Conservation (phyloP, 2,797 vertebrate genomes). For the Darevskia nairensis region DNA sequence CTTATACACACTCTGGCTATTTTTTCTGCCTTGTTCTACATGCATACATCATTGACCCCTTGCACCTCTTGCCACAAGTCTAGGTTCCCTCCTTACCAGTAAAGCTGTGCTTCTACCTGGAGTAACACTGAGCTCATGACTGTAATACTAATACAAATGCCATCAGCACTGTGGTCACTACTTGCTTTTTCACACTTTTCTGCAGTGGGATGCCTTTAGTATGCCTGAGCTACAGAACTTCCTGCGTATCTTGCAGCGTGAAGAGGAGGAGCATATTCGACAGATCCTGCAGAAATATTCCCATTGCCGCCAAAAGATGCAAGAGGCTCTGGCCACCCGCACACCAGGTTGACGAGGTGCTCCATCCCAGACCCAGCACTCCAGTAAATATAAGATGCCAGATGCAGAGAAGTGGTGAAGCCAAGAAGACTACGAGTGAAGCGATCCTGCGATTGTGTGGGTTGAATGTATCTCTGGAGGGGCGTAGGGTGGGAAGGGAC, state of each 20-base stretch:
- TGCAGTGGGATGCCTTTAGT: conserved; percentile 94
- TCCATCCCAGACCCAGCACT: not conserved
- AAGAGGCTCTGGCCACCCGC: conserved; percentile 83
- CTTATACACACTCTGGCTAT: not conserved
- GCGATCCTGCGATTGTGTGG: conserved; percentile 26
- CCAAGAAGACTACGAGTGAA: conserved; percentile 12
- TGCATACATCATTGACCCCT: not conserved
- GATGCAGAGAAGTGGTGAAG: conserved; percentile 14
- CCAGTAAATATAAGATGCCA: not conserved
- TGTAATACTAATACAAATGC: accelerated
- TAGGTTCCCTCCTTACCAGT: not conserved
- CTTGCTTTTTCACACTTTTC: not conserved
- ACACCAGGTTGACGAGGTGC: conserved; percentile 84
- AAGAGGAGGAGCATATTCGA: conserved; percentile 92
- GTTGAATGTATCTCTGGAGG: conserved; percentile 23
- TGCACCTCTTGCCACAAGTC: not conserved
- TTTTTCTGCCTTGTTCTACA: not conserved
- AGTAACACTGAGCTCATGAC: accelerated
- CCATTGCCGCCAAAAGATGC: conserved; percentile 87
- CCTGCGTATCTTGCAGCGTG: conserved; percentile 90
- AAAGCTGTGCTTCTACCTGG: not conserved
- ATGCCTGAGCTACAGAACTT: conserved; percentile 94
- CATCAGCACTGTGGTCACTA: not conserved
- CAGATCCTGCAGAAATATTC: conserved; percentile 89
- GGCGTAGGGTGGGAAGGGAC: conserved; percentile 52